Conservation (phyloP, 2,888 invertebrate genomes). For the Endomychus coccineus region DNA sequence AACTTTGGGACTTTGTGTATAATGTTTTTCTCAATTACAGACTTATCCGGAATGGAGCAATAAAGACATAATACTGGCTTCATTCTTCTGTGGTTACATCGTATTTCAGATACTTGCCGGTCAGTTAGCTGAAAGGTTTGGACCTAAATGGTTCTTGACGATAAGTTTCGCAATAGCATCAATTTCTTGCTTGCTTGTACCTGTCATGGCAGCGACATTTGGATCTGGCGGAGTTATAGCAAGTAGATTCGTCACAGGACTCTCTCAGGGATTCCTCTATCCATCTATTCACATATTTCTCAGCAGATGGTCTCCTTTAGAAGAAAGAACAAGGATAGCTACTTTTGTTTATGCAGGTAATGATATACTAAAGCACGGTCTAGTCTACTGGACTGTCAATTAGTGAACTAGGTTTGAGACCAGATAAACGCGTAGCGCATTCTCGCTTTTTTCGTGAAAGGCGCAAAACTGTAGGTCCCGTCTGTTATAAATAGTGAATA, state of each 20-base stretch:
- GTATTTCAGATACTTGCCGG: slow-evolving; percentile 65
- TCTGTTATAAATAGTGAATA: no score
- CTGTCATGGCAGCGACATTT: slow-evolving; percentile 54
- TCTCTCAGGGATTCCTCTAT: slow-evolving; percentile 64
- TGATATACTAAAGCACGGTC: no score
- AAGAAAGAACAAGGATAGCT: slow-evolving; percentile 61
- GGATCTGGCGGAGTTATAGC: slow-evolving; percentile 56
- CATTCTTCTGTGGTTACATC: slow-evolving; percentile 77
- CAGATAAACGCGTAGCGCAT: no score
- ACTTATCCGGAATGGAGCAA: slow-evolving; percentile 47
- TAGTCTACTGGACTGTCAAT: no score
- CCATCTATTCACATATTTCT: slow-evolving; percentile 65
- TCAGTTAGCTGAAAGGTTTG: slow-evolving; percentile 62
- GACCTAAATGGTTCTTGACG: slow-evolving; percentile 62
- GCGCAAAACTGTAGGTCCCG: no score
- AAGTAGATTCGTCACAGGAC: slow-evolving; percentile 63
- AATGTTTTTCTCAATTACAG: slow-evolving; percentile 27
- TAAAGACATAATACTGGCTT: slow-evolving; percentile 54
- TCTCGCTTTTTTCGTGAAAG: no score
- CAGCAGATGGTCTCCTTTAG: slow-evolving; percentile 65
- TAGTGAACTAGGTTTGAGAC: no score
- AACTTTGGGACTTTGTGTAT: no score
- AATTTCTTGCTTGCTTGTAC: slow-evolving; percentile 57
- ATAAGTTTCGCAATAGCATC: slow-evolving; percentile 53
- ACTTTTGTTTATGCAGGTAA: slow-evolving; percentile 56